Evolutionary conservation across 2,888 invertebrate species (phyloP).

Genomic region (Cryptocheilus praepositus): DNA sequence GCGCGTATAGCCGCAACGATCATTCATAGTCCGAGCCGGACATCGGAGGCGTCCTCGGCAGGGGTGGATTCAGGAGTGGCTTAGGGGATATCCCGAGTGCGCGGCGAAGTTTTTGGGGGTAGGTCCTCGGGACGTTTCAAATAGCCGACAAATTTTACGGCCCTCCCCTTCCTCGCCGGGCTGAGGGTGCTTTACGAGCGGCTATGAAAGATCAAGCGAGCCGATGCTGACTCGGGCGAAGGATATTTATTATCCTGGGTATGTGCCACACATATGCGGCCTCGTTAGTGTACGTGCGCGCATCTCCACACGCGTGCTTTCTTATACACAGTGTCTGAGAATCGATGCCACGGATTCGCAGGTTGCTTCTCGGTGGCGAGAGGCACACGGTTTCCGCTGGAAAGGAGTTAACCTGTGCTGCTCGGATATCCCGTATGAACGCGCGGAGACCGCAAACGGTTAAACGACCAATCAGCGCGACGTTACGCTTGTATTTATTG

Average conservation of each 20-base stretch:
- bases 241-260: slow-evolving; percentile 67
- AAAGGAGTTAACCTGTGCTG: no score
- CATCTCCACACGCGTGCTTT: neutral
- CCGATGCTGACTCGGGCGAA: slow-evolving; percentile 62
- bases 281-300: neutral
- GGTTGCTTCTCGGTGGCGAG: no score
- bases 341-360: no score
- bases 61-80: neutral
- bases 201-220: slow-evolving; percentile 67
- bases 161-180: slow-evolving; percentile 31
- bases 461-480: no score
- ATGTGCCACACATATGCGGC: slow-evolving; percentile 13
- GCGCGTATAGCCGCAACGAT: no score
- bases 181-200: slow-evolving; percentile 61
- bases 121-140: slow-evolving; percentile 46
- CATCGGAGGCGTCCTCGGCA: no score
- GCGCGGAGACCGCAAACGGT: no score
- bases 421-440: no score
- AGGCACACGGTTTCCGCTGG: no score
- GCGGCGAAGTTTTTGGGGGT: slow-evolving; percentile 34
- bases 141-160: slow-evolving; percentile 64
- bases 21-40: no score
- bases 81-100: slow-evolving; percentile 3
- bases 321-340: no score
- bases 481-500: no score